Percentiles rank a stretch among this genome's conserved stretches.
Evolutionary conservation across 2,113 vertebrate genomes (phyloP).

Genomic region (Cichladusa arquata): DNA sequence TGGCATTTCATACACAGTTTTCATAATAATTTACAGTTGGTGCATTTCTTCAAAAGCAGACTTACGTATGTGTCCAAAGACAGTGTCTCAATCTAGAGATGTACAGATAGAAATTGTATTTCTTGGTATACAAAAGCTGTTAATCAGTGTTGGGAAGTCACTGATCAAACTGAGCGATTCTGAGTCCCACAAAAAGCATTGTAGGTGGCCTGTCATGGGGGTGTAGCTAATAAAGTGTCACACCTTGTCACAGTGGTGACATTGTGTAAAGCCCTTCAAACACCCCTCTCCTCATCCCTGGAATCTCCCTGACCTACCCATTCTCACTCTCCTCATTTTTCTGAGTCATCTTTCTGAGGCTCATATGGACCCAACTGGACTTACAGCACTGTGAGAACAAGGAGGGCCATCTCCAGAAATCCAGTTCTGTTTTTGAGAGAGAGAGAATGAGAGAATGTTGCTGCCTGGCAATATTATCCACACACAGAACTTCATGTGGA

Average conservation of each 20-base stretch:
- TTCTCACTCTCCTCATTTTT: neutral
- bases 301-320: neutral
- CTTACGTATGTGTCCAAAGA: neutral
- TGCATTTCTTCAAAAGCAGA: neutral
- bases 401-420: too few species aligned
- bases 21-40: neutral
- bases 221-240: neutral
- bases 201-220: neutral
- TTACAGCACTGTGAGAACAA: too few species aligned
- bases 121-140: neutral
- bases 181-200: neutral
- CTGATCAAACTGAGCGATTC: neutral
- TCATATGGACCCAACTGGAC: too few species aligned
- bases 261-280: neutral
- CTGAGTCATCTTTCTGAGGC: too few species aligned
- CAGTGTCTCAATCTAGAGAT: neutral
- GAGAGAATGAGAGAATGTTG: too few species aligned
- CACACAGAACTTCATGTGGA: neutral
- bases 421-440: too few species aligned
- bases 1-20: neutral
- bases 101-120: neutral
- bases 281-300: neutral
- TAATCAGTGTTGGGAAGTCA: neutral
- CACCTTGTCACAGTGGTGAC: neutral
- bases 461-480: neutral